Conservation (phyloP, 2,797 vertebrate species). For the Streptopelia turtur region DNA sequence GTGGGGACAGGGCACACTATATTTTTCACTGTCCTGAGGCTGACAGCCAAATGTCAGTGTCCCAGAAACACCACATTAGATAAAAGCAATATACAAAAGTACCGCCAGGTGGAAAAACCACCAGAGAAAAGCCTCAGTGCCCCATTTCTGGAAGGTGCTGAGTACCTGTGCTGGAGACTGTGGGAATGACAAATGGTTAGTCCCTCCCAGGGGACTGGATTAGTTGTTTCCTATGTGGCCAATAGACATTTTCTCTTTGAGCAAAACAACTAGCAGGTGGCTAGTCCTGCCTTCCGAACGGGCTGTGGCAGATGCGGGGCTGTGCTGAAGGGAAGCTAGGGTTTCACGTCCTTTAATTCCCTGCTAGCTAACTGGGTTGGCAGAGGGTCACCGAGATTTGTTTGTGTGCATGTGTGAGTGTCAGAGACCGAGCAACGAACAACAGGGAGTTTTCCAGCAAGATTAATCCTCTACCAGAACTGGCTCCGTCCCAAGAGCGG, state of each 20-base stretch:
- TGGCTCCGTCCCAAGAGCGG: background rate
- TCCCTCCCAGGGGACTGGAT: background rate
- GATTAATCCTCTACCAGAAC: conserved; percentile 39
- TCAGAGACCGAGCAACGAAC: background rate
- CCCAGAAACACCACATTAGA: background rate
- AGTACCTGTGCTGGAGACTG: conserved; percentile 19
- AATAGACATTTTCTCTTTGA: conserved; percentile 32
- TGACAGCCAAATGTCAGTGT: accelerated
- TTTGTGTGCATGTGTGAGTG: background rate
- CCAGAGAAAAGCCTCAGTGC: background rate
- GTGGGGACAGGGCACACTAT: accelerated
- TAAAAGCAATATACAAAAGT: background rate
- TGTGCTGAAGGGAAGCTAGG: conserved; percentile 29
- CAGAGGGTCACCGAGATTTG: background rate
- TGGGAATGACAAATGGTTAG: background rate
- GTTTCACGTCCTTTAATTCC: conserved; percentile 50
- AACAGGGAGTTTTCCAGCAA: background rate
- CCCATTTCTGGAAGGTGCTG: background rate
- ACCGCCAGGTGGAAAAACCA: background rate
- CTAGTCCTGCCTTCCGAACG: background rate
- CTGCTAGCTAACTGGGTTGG: conserved; percentile 34
- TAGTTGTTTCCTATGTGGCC: conserved; percentile 22
- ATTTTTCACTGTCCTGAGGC: background rate
- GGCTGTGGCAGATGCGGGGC: conserved; percentile 50
- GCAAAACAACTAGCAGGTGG: conserved; percentile 62